Evolutionary conservation across 1,140 invertebrate species (phyloP).

Genomic region (Neotoxoptera formosana): DNA sequence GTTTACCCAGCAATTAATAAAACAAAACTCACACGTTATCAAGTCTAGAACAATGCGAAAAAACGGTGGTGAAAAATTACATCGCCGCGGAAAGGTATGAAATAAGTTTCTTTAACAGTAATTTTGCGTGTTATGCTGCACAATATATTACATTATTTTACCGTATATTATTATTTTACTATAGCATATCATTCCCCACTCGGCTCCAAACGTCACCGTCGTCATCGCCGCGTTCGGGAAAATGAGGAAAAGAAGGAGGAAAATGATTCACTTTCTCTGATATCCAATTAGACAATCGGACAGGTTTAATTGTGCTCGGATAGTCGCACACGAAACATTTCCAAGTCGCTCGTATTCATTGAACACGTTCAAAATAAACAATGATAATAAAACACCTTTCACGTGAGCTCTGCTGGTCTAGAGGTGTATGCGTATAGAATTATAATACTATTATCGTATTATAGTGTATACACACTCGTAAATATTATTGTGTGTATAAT

Average conservation of each 20-base stretch:
- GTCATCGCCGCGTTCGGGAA: not conserved
- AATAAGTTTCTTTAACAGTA: not conserved
- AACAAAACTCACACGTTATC: not conserved
- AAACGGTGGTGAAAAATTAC: not conserved
- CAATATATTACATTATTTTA: conserved; percentile 2
- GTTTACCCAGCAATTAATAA: not conserved
- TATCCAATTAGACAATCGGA: conserved; percentile 36
- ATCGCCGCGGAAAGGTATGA: not conserved
- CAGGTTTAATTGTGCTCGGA: conserved; percentile 39
- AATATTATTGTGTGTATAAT: not conserved
- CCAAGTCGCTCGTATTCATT: conserved; percentile 28
- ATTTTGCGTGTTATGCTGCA: not conserved
- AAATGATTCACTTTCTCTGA: conserved; percentile 42
- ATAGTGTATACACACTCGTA: not conserved
- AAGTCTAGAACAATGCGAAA: not conserved
- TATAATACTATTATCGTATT: not conserved
- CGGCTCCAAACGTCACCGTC: not conserved
- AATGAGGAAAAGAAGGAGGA: not conserved
- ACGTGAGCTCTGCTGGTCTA: not conserved
- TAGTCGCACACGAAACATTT: conserved; percentile 1
- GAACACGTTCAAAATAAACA: conserved; percentile 39
- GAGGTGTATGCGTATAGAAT: not conserved
- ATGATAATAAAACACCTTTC: conserved; percentile 12
- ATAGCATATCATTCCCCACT: not conserved
- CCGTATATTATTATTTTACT: not conserved